Conservation (phyloP, 2,113 vertebrate genomes). For the Pedetes capensis region DNA sequence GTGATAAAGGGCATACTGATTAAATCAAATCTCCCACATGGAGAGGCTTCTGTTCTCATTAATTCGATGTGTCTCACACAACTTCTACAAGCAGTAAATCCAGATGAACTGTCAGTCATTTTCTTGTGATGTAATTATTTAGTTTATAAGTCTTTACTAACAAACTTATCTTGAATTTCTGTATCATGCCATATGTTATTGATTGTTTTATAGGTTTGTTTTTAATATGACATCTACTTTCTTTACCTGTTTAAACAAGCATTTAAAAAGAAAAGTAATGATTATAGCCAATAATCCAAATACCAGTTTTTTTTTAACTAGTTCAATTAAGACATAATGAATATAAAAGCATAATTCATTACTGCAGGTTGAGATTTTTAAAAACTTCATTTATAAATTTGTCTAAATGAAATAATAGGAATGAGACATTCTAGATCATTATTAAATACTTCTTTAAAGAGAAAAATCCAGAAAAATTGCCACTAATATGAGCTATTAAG, state of each 20-base stretch:
- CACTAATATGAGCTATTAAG: neutral
- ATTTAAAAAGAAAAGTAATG: conserved; percentile 10
- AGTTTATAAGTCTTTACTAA: conserved; percentile 56
- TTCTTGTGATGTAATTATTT: conserved; percentile 49
- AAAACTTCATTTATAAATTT: conserved; percentile 25
- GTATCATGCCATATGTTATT: conserved; percentile 3
- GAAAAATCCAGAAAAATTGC: conserved; percentile 16
- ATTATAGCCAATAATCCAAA: conserved; percentile 8
- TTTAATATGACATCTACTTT: neutral
- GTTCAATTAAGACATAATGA: neutral
- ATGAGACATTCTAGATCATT: neutral
- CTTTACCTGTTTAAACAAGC: neutral
- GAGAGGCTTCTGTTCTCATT: conserved; percentile 11
- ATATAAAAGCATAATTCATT: conserved; percentile 17
- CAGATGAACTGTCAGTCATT: conserved; percentile 8
- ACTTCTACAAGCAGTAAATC: conserved; percentile 64
- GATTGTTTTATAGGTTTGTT: conserved; percentile 20
- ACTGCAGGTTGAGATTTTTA: neutral
- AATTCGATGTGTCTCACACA: conserved; percentile 40
- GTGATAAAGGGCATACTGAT: conserved; percentile 4
- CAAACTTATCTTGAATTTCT: conserved; percentile 64
- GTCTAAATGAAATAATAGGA: conserved; percentile 6
- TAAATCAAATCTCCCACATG: conserved; percentile 3
- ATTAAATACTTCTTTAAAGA: neutral
- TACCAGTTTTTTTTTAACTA: neutral